Evolutionary conservation across 2,888 invertebrate species (phyloP), one percentile per base, ranked within the genome.

Genomic region (Tenthredo distinguenda): DNA sequence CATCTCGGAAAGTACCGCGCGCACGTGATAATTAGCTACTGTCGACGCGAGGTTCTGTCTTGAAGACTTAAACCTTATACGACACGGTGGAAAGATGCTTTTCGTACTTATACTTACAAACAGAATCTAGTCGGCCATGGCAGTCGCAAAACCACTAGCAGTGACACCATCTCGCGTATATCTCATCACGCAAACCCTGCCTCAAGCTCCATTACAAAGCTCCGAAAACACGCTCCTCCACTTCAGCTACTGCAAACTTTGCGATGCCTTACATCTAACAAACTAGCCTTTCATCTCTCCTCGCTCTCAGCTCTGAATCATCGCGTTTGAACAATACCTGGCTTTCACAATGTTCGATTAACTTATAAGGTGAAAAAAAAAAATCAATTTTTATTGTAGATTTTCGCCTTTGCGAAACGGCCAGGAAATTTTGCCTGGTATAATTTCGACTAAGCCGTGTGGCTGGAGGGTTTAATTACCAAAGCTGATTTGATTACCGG

Each of bases 171-270:
- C 40, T 40, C 74, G 26, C 26, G 43, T 74, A 47, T 43, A 26
- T 74, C 74, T 74, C 43, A 74, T 74, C 74, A 74, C 43, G 40
- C 50, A 55, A 55, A 34, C 77, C 55, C 10, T 50, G 26, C 55
- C 55, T 77, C 55, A 74, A 43, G 72, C 55, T 55, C 10, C 31
- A 21, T 77, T 34, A 77, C 50, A 77, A 77, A 77, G 77, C 77
- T 55, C 18, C 77, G 31, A 77, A 55, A 77, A 77, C 77, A 77
- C 77, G 50, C 50, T 77, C 47, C 76, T 55, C 34, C 77, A 77
- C 77, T 77, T 55, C 31, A 77, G 9, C 77, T 55, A 77, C 31
- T 77, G 77, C 37, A 77, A 77, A 77, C 77, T 55, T 77, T 77
- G 50, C 18, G 9, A 55, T 55, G 31, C 40, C 72, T 74, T 15